Percentiles rank a stretch among this genome's conserved stretches.
Conservation (phyloP, 2,888 invertebrate species). For the Caenorhabditis angaria region DNA sequence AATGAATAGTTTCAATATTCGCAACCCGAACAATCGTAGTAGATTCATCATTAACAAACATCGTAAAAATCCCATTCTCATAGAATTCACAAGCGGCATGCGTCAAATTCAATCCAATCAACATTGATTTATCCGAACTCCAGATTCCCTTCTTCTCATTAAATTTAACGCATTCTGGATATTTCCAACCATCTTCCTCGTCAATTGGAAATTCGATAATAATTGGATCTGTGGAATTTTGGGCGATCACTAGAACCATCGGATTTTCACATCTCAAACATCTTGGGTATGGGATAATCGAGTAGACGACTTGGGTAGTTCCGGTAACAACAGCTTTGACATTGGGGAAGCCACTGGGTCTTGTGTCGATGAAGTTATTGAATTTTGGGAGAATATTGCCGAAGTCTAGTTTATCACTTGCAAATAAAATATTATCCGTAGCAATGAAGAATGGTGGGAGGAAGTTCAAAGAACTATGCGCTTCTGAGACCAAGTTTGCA, state of each 20-base stretch:
- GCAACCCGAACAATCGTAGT: conserved; percentile 47
- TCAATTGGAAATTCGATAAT: conserved; percentile 53
- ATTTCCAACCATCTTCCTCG: conserved; percentile 60
- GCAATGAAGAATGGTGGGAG: conserved; percentile 48
- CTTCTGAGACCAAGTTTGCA: conserved; percentile 47
- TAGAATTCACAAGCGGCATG: conserved; percentile 65
- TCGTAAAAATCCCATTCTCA: conserved; percentile 59
- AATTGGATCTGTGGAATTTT: conserved; percentile 46
- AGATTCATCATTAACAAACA: conserved; percentile 52
- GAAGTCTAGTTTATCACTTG: conserved; percentile 52
- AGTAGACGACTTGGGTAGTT: conserved; percentile 48
- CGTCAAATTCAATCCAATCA: conserved; percentile 65
- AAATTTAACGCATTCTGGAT: conserved; percentile 64
- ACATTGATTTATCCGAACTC: conserved; percentile 43
- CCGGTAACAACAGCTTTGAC: conserved; percentile 33
- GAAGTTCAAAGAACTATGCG: conserved; percentile 46
- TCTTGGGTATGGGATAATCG: conserved; percentile 45
- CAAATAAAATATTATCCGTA: conserved; percentile 56
- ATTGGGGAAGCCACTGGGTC: conserved; percentile 35
- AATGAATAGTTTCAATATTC: conserved; percentile 44
- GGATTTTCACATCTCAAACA: conserved; percentile 50
- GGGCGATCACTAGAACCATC: conserved; percentile 38
- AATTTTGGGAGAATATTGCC: conserved; percentile 53
- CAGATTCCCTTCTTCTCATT: conserved; percentile 37
- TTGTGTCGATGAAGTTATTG: conserved; percentile 56